Evolutionary conservation across 2,888 invertebrate species (phyloP).

Genomic region (Vanessa cardui): DNA sequence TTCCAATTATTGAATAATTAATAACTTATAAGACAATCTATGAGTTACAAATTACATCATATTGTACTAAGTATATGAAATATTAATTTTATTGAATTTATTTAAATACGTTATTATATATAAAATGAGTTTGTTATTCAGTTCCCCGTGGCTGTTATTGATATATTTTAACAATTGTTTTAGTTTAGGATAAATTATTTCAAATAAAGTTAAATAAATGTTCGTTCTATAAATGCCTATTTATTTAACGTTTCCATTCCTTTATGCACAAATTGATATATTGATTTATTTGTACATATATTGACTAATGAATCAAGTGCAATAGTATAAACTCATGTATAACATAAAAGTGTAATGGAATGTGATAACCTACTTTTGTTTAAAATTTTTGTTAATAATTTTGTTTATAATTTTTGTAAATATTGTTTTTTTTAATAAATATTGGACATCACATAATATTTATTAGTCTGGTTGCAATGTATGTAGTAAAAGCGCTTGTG

Average conservation of each 20-base stretch:
- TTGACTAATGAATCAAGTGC: no score
- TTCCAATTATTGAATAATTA: no score
- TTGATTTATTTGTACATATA: no score
- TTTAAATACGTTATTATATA: not conserved
- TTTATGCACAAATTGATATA: not conserved
- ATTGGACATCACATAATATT: no score
- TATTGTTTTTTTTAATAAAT: no score
- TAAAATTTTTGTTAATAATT: no score
- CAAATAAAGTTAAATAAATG: slow-evolving; percentile 17
- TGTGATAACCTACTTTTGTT: no score
- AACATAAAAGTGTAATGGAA: no score
- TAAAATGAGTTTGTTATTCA: not conserved
- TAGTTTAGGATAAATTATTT: slow-evolving; percentile 4
- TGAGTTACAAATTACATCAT: not conserved
- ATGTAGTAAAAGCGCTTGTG: no score
- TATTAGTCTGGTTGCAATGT: no score
- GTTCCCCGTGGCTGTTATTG: not conserved
- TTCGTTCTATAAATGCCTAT: not conserved
- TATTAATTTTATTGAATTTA: not conserved
- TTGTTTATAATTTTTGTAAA: no score
- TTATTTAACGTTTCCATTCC: not conserved
- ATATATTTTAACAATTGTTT: not conserved
- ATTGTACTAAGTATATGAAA: not conserved
- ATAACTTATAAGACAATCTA: not conserved
- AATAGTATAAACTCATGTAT: no score